A percentile compares a stretch with the other conserved stretches of the same genome.
These are phyloP conservation scores for Phalloptychus januarius DNA, from an alignment of 2,797 vertebrate genomes.

Conservation along the genomic window DNA sequence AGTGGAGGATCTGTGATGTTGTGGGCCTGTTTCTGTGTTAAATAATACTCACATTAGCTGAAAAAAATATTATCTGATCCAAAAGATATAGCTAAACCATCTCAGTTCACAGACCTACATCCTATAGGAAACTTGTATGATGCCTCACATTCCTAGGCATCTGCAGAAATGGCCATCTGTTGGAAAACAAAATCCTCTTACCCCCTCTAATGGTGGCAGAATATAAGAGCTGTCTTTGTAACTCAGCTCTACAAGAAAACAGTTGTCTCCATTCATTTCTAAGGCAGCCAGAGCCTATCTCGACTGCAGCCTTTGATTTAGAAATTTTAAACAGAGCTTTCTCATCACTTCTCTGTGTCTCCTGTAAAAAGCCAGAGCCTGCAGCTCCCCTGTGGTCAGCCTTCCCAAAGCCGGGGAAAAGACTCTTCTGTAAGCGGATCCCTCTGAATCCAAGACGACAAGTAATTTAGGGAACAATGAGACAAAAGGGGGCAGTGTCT, in stretches of 20 bases:
- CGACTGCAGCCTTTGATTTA: neutral
- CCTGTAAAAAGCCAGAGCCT: constrained; percentile 35
- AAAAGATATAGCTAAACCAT: neutral
- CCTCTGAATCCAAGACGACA: constrained; percentile 56
- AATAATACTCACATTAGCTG: neutral
- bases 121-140: neutral
- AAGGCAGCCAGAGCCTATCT: neutral
- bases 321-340: neutral
- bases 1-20: neutral
- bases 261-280: neutral
- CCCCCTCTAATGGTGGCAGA: constrained; percentile 66
- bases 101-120: neutral
- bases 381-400: constrained; percentile 26
- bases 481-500: constrained; percentile 67
- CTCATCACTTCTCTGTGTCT: constrained; percentile 38
- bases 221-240: neutral
- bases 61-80: neutral
- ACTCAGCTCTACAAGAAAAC: neutral
- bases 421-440: constrained; percentile 56
- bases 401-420: constrained; percentile 54
- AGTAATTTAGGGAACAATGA: constrained; percentile 72
- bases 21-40: neutral
- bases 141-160: neutral
- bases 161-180: neutral
- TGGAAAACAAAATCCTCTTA: constrained; percentile 28